Evolutionary conservation across 1,140 invertebrate species (phyloP), one percentile per base, ranked within the genome.

Genomic region (Hypothenemus hampei): DNA sequence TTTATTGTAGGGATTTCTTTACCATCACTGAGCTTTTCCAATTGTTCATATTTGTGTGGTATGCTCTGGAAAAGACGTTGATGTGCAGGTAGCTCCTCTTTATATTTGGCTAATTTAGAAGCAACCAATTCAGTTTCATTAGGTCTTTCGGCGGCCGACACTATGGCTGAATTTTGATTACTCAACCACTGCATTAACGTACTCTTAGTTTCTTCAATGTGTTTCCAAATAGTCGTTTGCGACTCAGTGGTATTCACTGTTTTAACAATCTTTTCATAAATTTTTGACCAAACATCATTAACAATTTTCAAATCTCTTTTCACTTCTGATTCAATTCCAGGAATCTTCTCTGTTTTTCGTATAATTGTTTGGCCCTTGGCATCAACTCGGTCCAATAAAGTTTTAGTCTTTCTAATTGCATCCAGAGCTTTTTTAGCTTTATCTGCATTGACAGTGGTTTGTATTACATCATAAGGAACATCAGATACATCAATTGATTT

Each of bases 161-260:
- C 81, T 3, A 96, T 72, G 20, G 79, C 80, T 61, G 84, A 81
- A 57, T 86, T 85, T 6, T 88, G 92, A 60, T 89, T 84, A 53
- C 79, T 83, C 3, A 94, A 66, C 94, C 94, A 97, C 22, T 81
- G 81, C 0, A 86, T 71, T 11, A 96, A 74, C 66, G 92, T 87
- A 59, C 86, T 84, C 65, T 89, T 91, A 0, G 84, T 81, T 57
- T 90, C 86, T 48, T 92, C 85, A 4, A 96, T 87, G 70, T 95
- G 90, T 60, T 91, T 89, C 91, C 92, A 95, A 39, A 95, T 86
- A 4, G 91, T 84, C 0, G 87, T 74, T 69, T 95, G 90, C 1
- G 90, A 87, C 71, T 97, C 92, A 33, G 89, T 81, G 37, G 83
- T 82, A 70, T 93, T 84, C 8, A 83, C 78, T 54, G 81, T 78